Evolutionary conservation across 2,888 invertebrate species (phyloP).

Genomic region (Drosophila gaucha): DNA sequence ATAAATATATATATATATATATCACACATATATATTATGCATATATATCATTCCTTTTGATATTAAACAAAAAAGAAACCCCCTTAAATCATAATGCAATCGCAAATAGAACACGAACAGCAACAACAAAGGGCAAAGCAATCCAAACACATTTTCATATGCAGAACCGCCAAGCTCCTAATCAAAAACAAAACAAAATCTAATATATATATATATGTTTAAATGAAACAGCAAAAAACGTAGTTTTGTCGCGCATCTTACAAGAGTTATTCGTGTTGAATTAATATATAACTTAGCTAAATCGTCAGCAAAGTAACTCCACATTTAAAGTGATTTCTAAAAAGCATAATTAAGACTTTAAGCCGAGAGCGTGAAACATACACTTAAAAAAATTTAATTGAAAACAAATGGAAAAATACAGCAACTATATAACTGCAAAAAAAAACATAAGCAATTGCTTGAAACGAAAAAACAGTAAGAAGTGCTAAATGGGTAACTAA

Average conservation of each 20-base stretch:
- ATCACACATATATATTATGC: conserved; percentile 64
- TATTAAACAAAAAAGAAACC: conserved; percentile 77
- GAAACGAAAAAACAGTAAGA: conserved; percentile 28
- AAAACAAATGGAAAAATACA: conserved; percentile 17
- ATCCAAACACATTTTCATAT: conserved; percentile 35
- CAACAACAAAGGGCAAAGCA: conserved; percentile 22
- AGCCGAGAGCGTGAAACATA: conserved; percentile 37
- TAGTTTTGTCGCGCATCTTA: conserved; percentile 34
- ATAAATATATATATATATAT: conserved; percentile 50
- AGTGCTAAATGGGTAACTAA: conserved; percentile 56
- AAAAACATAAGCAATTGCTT: conserved; percentile 25
- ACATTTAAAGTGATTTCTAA: conserved; percentile 59
- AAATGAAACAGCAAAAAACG: conserved; percentile 10
- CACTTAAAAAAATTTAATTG: conserved; percentile 14
- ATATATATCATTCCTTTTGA: conserved; percentile 85
- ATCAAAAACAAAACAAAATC: conserved; percentile 16
- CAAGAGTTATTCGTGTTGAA: conserved; percentile 44
- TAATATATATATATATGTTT: conserved; percentile 7
- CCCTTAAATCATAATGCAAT: conserved; percentile 44
- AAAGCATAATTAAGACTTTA: conserved; percentile 59
- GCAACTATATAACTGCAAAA: conserved; percentile 12
- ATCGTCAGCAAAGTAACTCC: conserved; percentile 39
- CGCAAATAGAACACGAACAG: conserved; percentile 32
- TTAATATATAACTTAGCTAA: conserved; percentile 45
- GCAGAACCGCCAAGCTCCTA: conserved; percentile 34